Evolutionary conservation across 2,113 vertebrate genomes (phyloP).

Genomic region (Panthera leo): DNA sequence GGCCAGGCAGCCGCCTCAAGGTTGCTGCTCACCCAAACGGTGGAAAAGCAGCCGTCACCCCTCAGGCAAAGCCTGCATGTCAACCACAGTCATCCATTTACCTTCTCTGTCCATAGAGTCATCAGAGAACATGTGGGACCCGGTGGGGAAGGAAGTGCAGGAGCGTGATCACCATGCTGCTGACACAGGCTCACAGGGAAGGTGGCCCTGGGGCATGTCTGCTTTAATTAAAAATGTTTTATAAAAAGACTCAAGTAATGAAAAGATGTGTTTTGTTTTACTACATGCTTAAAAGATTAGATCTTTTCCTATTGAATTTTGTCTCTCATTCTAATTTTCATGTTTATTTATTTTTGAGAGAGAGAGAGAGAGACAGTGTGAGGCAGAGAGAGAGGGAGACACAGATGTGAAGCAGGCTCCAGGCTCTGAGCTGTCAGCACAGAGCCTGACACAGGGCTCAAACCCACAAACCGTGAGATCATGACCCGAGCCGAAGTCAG

Average conservation of each 20-base stretch:
- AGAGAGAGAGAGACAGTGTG: too few relatives aligned
- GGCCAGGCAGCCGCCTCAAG: not conserved
- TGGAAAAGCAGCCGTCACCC: not conserved
- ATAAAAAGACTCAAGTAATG: not conserved
- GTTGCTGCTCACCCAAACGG: not conserved
- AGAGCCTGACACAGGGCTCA: too few relatives aligned
- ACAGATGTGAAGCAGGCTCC: too few relatives aligned
- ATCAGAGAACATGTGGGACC: not conserved
- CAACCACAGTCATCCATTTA: not conserved
- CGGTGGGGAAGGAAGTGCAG: accelerated
- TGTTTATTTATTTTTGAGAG: too few relatives aligned
- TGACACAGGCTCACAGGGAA: not conserved
- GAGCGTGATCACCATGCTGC: not conserved
- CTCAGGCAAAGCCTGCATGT: not conserved
- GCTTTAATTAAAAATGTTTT: not conserved
- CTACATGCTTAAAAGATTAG: not conserved
- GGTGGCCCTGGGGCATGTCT: not conserved
- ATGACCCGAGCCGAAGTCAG: too few relatives aligned
- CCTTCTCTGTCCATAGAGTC: not conserved
- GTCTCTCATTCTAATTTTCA: not conserved
- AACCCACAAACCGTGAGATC: too few relatives aligned
- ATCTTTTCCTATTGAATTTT: conserved; percentile 27
- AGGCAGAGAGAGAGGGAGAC: too few relatives aligned
- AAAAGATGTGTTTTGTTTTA: conserved; percentile 34
- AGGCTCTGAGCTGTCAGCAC: too few relatives aligned